Evolutionary conservation across 1,140 invertebrate species (phyloP).

Genomic region (Drosophila bocki): DNA sequence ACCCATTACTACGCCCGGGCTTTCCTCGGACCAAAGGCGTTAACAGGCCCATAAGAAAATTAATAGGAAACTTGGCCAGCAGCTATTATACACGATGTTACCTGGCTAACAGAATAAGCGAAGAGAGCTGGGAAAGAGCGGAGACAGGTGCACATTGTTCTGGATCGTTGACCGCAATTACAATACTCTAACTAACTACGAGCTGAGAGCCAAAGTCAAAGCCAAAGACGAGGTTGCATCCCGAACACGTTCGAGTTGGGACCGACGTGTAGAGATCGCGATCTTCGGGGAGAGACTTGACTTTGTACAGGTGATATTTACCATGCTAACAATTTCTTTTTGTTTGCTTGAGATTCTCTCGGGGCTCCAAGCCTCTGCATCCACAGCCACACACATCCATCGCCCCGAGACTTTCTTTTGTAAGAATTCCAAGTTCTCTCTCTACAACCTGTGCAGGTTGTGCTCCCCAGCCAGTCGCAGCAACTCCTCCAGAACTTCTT

Average conservation of each 20-base stretch:
- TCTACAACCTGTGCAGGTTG: constrained; percentile 30
- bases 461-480: constrained; percentile 8
- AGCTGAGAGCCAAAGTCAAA: background rate
- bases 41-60: constrained; percentile 51
- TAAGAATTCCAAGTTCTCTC: constrained; percentile 36
- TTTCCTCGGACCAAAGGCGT: constrained; percentile 14
- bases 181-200: constrained; percentile 14
- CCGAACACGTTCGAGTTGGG: constrained; percentile 64
- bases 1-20: constrained; percentile 25
- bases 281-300: constrained; percentile 40
- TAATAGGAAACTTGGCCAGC: constrained; percentile 26
- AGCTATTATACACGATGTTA: constrained; percentile 3
- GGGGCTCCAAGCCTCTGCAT: constrained; percentile 20
- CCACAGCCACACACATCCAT: constrained; percentile 21
- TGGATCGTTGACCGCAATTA: constrained; percentile 69
- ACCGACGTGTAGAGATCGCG: constrained; percentile 23
- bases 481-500: constrained; percentile 68
- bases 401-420: constrained; percentile 51
- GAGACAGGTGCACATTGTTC: constrained; percentile 67
- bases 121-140: constrained; percentile 42
- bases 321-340: constrained; percentile 66
- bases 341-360: constrained; percentile 39
- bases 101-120: constrained; percentile 14
- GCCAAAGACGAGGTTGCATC: background rate
- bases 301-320: constrained; percentile 55